Evolutionary conservation across 2,113 vertebrate species (phyloP), one percentile per base, ranked within the genome.

Genomic region (Tupaia tana): DNA sequence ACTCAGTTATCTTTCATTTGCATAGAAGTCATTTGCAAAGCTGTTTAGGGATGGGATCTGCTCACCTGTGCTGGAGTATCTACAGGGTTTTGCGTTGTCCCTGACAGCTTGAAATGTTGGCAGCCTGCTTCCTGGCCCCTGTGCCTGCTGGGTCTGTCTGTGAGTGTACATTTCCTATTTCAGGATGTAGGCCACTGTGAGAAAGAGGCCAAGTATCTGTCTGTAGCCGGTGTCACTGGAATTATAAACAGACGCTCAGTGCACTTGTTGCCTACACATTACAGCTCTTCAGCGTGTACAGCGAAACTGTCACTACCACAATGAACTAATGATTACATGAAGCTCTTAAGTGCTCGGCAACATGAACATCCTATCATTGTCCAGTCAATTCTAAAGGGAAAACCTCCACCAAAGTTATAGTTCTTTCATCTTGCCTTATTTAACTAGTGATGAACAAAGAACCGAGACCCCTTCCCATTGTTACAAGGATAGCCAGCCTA

Each of bases 121-220:
- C 96, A 89, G 61, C 84, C 54, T 34, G 91, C 70, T 94, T 92
- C 34, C 52, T 27, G 27, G 14, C 52, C 52, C 75, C 34, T 58
- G 86, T 27, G 80, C 94, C 94, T 80, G 89, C 94, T 87, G 94
- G n/a, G 83, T 10, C 90, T 95, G 63, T 96, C 82, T 92, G 88
- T 93, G 89, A 98, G 96, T 86, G 88, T 90, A 96, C 96, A 97
- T 97, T 97, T 98, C 91, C 97, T 97, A 94, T 98, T 98, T 97
- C 0, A 58, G 89, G 97, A 96, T 97, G 95, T 95, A 96, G 91
- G 84, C 79, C 91, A 92, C 86, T 15, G 3, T 91, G 58, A 96
- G 94, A 95, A 96, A 87, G 71, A 95, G 96, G 93, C 91, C 96
- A 91, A 73, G 75, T 77, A 22, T 90, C 87, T 85, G 78, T 92